Percentiles rank a stretch among this genome's conserved stretches.
phyloP scores from a whole-genome alignment of 2,888 invertebrate genomes.

The Orgyia antiqua region DNA sequence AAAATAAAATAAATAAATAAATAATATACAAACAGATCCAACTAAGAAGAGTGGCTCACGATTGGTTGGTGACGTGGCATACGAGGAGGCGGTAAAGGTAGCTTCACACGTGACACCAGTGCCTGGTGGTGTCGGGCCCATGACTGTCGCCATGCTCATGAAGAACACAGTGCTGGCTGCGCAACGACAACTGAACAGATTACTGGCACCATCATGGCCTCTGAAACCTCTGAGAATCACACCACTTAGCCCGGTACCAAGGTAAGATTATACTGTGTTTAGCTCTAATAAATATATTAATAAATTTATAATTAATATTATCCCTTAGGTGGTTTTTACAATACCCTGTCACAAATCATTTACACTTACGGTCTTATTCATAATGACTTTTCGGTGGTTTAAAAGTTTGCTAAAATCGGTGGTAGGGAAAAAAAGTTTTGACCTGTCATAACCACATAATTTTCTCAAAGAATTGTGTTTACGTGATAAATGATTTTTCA shows the following conservation, averaged over 20 bases:
- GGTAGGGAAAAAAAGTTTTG: too few relatives aligned
- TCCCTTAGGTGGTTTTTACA: too few relatives aligned
- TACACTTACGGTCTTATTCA: too few relatives aligned
- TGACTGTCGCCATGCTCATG: conserved; percentile 99
- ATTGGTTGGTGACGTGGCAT: conserved; percentile 97
- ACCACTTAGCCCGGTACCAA: conserved; percentile 87
- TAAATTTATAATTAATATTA: too few relatives aligned
- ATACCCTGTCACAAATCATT: too few relatives aligned
- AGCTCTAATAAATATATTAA: neutral
- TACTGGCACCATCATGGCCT: conserved; percentile 83
- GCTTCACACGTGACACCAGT: conserved; percentile 96
- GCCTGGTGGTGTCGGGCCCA: conserved; percentile 98
- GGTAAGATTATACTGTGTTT: too few relatives aligned
- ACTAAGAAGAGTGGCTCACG: conserved; percentile 88
- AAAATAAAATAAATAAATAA: conserved; percentile 2
- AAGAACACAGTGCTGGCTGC: conserved; percentile 95
- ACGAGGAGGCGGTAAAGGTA: conserved; percentile 85
- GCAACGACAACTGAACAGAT: conserved; percentile 75
- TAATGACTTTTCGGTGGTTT: too few relatives aligned
- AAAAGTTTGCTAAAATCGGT: too few relatives aligned
- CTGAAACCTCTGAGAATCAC: conserved; percentile 82
- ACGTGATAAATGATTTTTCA: too few relatives aligned
- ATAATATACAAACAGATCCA: conserved; percentile 75
- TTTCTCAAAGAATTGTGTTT: too few relatives aligned
- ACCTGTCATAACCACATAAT: too few relatives aligned